Base-by-base conservation (phyloP, 2,113 vertebrate species). In the Cyanoderma ruficeps region DNA sequence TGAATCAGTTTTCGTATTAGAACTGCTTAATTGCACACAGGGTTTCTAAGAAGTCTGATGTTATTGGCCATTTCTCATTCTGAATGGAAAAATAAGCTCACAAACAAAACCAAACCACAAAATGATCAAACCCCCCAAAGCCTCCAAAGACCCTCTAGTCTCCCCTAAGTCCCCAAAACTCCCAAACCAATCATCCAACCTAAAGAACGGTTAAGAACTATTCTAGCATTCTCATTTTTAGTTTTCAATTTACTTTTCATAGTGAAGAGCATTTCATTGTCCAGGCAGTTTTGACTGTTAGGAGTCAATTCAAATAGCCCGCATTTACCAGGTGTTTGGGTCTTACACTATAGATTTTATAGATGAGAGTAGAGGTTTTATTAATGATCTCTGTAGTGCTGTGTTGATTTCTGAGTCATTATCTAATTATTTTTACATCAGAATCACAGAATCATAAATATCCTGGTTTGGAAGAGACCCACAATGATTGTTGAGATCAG, bases 41-140 rank as follows among this genome's bases (percentile, higher is more conserved):
- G 11, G 16, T 65, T 84, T 77, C 35, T 33, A 47, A 37, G 6
- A 68, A 83, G 8, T 50, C 30, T 68, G n/a, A 59, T 5, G 13
- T 10, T 49, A 42, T 37, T 57, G 10, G 11, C 2, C 19, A 39
- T 35, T 81, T 81, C 28, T 90, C 30, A 56, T 60, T 18, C 27
- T 60, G 19, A 90, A 68, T 10, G 22, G 13, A 35, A 70, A 70
- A 55, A 37, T 14, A 44, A 41, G 5, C 9, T 22, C 21, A 24
- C 15, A 37, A 69, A 44, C 10, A 67, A 76, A 81, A 15, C 7
- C 10, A 78, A 71, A 35, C 2, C 9, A 57, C 14, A 44, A 28
- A 61, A 39, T 18, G 0, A 4, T 24, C 23, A 70, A 70, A 15
- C 1, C 1, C 4, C 10, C 4, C 11, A 17, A 41, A 50, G 27